These are phyloP conservation scores for Ormia ochracea DNA, from an alignment of 2,888 invertebrate genomes.

Conservation along the genomic window DNA sequence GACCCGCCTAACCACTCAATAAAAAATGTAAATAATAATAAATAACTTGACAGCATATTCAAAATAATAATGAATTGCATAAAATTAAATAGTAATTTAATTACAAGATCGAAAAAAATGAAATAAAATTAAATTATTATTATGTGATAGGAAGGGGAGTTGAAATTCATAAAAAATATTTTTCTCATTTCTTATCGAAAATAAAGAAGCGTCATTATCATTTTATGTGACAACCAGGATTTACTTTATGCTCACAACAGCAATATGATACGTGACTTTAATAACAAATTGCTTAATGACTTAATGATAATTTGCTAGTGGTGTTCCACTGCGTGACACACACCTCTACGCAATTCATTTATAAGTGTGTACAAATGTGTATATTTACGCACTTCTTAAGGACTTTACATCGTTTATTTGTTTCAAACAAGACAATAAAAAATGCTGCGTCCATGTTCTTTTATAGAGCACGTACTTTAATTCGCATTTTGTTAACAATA, in stretches of 20 bases:
- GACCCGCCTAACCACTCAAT: too few species aligned
- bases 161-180: too few species aligned
- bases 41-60: too few species aligned
- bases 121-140: too few species aligned
- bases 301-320: background rate
- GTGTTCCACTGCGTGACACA: background rate
- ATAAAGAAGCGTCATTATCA: background rate
- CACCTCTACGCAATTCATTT: background rate
- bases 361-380: background rate
- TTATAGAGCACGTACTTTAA: conserved; percentile 15
- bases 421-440: too few species aligned
- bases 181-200: background rate
- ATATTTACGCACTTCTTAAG: background rate
- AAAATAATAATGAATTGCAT: too few species aligned
- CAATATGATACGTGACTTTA: conserved; percentile 7
- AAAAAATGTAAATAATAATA: too few species aligned
- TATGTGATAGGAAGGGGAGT: too few species aligned
- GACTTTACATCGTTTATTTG: background rate
- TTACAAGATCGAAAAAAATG: too few species aligned
- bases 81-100: too few species aligned
- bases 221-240: background rate
- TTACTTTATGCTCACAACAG: background rate
- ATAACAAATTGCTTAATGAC: background rate
- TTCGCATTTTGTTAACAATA: background rate
- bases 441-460: background rate